These are phyloP conservation scores for Drosophila nasuta DNA, from an alignment of 1,140 invertebrate species.

Conservation along the genomic window DNA sequence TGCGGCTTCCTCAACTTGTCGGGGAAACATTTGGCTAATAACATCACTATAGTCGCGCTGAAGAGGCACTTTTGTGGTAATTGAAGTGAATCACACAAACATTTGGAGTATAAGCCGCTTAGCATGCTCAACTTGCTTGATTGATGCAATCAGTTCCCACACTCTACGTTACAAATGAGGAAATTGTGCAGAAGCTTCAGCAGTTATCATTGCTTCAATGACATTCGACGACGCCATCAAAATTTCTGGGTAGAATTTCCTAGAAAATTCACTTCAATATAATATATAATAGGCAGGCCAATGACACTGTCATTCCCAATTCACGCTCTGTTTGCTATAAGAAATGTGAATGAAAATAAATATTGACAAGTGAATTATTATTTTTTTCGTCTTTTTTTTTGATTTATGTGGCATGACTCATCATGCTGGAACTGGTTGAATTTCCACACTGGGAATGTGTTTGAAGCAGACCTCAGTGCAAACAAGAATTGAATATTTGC, in stretches of 20 bases:
- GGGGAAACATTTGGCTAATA: slow-evolving; percentile 2
- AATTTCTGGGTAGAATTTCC: background rate
- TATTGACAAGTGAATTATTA: slow-evolving; percentile 70
- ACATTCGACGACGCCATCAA: background rate
- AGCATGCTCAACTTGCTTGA: slow-evolving; percentile 14
- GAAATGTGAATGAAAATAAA: slow-evolving; percentile 74
- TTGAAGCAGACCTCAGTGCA: slow-evolving; percentile 55
- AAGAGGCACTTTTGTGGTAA: background rate
- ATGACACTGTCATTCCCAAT: slow-evolving; percentile 12
- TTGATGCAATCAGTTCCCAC: slow-evolving; percentile 5
- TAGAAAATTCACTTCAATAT: background rate
- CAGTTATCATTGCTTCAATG: background rate
- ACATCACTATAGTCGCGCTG: background rate
- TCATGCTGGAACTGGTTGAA: slow-evolving; percentile 47
- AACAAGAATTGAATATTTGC: slow-evolving; percentile 53
- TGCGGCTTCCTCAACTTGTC: background rate
- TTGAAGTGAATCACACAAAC: background rate
- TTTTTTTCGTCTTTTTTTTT: slow-evolving; percentile 35
- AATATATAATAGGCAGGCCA: slow-evolving; percentile 4
- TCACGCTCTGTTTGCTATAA: slow-evolving; percentile 47
- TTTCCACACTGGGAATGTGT: slow-evolving; percentile 14
- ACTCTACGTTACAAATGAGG: background rate
- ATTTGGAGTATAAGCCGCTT: slow-evolving; percentile 24
- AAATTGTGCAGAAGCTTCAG: slow-evolving; percentile 5
- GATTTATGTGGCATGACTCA: slow-evolving; percentile 79